phyloP scores from a whole-genome alignment of 1,140 invertebrate species.

The Laodelphax striatellus region DNA sequence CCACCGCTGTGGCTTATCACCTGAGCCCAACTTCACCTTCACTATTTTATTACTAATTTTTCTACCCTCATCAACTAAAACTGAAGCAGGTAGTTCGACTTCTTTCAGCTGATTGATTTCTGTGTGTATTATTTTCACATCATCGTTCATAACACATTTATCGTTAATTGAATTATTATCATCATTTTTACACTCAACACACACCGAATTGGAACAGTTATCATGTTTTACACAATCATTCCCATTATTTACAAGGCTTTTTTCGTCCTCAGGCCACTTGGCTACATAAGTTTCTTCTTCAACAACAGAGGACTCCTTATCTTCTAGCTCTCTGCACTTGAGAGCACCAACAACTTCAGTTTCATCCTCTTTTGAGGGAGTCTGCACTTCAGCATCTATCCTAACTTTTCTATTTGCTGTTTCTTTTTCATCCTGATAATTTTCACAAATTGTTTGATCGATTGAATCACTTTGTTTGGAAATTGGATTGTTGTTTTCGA shows the following conservation, averaged over 20 bases:
- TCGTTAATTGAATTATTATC: too few species aligned
- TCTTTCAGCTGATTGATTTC: constrained; percentile 11
- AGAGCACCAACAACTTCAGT: not conserved
- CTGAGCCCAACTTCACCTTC: not conserved
- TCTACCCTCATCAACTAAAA: not conserved
- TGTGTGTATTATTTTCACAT: constrained; percentile 7
- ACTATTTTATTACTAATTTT: not conserved
- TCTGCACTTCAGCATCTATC: too few species aligned
- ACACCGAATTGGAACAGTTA: too few species aligned
- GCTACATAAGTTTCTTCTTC: constrained; percentile 7
- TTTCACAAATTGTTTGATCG: too few species aligned
- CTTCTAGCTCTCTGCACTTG: not conserved
- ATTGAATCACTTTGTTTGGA: too few species aligned
- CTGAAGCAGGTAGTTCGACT: constrained; percentile 4
- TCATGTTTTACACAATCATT: not conserved
- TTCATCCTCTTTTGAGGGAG: not conserved
- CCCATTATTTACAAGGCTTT: not conserved
- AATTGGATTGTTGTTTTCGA: too few species aligned
- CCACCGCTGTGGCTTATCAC: constrained; percentile 2
- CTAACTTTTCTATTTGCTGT: too few species aligned
- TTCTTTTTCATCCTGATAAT: too few species aligned
- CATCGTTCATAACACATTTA: not conserved
- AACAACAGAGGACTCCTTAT: not conserved
- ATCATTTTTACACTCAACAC: too few species aligned
- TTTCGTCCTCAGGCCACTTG: constrained; percentile 8